These are phyloP conservation scores for Lagenorhynchus albirostris DNA, from an alignment of 2,113 vertebrate species.

Conservation along the genomic window DNA sequence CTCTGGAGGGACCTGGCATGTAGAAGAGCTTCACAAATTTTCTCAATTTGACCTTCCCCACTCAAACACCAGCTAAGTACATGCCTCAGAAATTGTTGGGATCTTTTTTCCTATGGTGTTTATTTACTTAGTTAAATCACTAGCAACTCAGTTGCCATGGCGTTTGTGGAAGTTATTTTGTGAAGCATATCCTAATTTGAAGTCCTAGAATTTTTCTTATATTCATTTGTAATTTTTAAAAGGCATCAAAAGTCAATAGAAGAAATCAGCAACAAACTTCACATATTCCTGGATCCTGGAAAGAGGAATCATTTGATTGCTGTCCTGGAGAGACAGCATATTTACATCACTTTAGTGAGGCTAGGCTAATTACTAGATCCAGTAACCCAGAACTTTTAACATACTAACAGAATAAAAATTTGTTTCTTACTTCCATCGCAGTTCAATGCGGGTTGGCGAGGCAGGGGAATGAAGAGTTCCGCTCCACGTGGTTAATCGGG, in stretches of 20 bases:
- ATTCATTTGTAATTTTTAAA: not conserved
- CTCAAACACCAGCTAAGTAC: not conserved
- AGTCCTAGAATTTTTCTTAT: slow-evolving; percentile 4
- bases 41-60: not conserved
- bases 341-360: not conserved
- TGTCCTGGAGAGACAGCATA: not conserved
- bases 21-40: not conserved
- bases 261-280: not conserved
- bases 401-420: not conserved
- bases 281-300: not conserved
- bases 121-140: not conserved
- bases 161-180: not conserved
- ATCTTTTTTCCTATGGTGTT: not conserved
- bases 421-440: slow-evolving; percentile 8
- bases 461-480: not conserved
- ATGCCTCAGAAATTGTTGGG: not conserved
- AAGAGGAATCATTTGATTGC: not conserved
- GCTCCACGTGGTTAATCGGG: not conserved
- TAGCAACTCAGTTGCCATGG: not conserved
- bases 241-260: not conserved
- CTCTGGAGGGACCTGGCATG: not conserved
- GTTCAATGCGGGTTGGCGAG: not conserved
- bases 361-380: not conserved
- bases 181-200: not conserved
- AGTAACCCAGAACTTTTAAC: not conserved